Evolutionary conservation across 2,113 vertebrate species (phyloP).

Genomic region (Colaptes auratus): DNA sequence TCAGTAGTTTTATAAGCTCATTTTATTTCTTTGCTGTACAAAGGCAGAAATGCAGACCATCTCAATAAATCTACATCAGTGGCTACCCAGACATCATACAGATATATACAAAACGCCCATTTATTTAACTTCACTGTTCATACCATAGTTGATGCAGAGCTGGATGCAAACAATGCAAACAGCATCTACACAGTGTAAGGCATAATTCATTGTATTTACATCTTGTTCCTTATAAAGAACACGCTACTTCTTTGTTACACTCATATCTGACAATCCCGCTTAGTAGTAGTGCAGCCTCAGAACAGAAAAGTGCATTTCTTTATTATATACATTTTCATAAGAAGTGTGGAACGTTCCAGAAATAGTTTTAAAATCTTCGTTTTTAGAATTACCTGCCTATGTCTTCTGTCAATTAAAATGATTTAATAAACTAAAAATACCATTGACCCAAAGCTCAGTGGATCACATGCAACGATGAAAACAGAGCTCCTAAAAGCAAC

Average conservation of each 20-base stretch:
- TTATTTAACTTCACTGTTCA: constrained; percentile 8
- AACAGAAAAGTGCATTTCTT: constrained; percentile 58
- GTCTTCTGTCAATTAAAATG: not conserved
- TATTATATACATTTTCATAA: constrained; percentile 8
- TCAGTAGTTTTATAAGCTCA: constrained; percentile 21
- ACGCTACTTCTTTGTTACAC: not conserved
- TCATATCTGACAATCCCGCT: not conserved
- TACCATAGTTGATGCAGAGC: not conserved
- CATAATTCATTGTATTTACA: not conserved
- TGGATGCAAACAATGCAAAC: constrained; percentile 20
- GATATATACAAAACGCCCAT: constrained; percentile 26
- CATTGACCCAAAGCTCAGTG: not conserved
- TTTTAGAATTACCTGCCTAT: not conserved
- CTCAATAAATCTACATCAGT: constrained; percentile 11
- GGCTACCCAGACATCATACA: constrained; percentile 12
- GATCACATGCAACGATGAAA: not conserved
- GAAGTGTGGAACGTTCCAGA: not conserved
- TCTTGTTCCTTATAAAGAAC: not conserved
- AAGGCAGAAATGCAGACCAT: constrained; percentile 38
- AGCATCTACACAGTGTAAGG: constrained; percentile 23
- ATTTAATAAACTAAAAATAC: not conserved
- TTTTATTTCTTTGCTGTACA: constrained; percentile 61
- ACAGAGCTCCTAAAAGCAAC: not conserved
- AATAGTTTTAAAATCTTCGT: not conserved
- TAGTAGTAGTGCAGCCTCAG: not conserved